These are phyloP conservation scores for Gnathonemus echidnorhynchus DNA, from an alignment of 2,113 vertebrate genomes.

Conservation along the genomic window DNA sequence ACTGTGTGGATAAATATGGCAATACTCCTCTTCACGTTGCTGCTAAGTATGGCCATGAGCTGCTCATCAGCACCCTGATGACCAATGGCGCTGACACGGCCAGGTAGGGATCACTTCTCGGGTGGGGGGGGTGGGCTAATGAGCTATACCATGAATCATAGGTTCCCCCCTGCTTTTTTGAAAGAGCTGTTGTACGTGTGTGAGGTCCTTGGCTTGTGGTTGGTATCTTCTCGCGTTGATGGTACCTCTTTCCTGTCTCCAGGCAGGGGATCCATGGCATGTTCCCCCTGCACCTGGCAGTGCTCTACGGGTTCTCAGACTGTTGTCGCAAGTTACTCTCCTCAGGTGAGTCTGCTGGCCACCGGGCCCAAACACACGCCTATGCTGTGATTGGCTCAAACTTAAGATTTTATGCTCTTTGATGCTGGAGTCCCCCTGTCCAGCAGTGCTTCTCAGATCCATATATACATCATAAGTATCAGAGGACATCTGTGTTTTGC, in stretches of 20 bases:
- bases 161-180: background rate
- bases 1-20: constrained; percentile 81
- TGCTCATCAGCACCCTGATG: constrained; percentile 90
- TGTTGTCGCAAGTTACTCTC: constrained; percentile 93
- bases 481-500: background rate
- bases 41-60: constrained; percentile 89
- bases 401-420: background rate
- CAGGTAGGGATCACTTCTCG: constrained; percentile 54
- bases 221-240: background rate
- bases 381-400: background rate
- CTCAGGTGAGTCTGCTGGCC: constrained; percentile 63
- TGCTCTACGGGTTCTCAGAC: constrained; percentile 87
- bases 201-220: background rate
- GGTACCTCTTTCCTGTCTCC: constrained; percentile 9
- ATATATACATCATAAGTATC: background rate
- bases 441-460: background rate
- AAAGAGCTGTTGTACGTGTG: background rate
- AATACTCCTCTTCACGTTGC: constrained; percentile 91
- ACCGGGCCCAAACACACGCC: background rate
- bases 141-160: background rate
- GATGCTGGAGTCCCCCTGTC: background rate
- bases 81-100: constrained; percentile 86
- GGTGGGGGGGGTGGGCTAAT: background rate
- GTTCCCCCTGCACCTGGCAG: constrained; percentile 89
- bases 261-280: constrained; percentile 88